Evolutionary conservation across 2,113 vertebrate species (phyloP), one percentile per base, ranked within the genome.

Genomic region (Alces alces): DNA sequence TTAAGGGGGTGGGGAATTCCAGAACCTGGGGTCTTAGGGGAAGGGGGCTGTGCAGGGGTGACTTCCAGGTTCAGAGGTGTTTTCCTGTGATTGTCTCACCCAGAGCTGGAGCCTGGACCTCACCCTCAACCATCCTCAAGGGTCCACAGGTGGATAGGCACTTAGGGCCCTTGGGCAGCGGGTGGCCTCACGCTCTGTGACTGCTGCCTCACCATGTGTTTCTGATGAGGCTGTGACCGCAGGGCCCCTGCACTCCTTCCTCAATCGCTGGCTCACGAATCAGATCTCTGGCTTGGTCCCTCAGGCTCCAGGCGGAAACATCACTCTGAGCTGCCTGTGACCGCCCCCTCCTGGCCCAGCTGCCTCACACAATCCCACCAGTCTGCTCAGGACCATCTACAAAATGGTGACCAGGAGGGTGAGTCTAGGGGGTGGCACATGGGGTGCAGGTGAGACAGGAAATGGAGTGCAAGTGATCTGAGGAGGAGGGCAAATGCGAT

Each of bases 301-400:
- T 57, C 27, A 7, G 5, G n/a, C 64, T 57, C 43, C 43, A 11
- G 19, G 10, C 1, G 1, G 70, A 96, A 92, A 55, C 5, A 2
- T 1, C 7, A 3, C 36, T 57, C 4, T 11, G 16, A 43, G 14
- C 17, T 5, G 4, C 57, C 57, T 33, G 50, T 8, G 25, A 36
- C 54, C 2, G 8, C 89, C 82, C 70, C 21, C 58, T 89, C 47
- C 58, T 0, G 13, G 17, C 8, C 15, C 45, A 43, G 36, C 9
- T 0, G 0, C 7, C 52, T 21, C 10, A 47, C 36, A n/a, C 21
- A 10, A 2, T 45, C 4, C 61, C 36, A 23, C 50, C 8, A 25
- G 14, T 15, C 33, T 36, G n/a, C 11, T 25, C 8, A 39, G 94
- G 52, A 23, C 33, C 45, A 33, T 17, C 45, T 30, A 66, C 54